Base-by-base conservation (phyloP, 2,888 invertebrate genomes). In the Epirrhoe alternata region DNA sequence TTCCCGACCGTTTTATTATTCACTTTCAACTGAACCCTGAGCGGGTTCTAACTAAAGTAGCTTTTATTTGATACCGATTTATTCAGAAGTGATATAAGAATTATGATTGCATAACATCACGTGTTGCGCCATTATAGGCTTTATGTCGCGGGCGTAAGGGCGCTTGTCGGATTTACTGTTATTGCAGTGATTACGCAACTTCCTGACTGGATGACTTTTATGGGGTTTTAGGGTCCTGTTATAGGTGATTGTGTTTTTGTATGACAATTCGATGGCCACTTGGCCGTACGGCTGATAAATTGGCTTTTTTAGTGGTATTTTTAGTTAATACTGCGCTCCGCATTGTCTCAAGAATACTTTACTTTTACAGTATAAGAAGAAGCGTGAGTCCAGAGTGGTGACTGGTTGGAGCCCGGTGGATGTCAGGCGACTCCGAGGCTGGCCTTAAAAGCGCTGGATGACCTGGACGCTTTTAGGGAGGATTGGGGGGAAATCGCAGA, bases 101-200 rank as follows among this genome's bases (percentile, higher is more conserved):
- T 86, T 83, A 86, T 87, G 85, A 86, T 85, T 85, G 83, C 79
- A 81, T 82, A 80, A 81, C 75, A 72, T 77, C 77, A 79, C 80
- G 77, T 83, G 79, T 70, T 67, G 57, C 47, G 78, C 78, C 73
- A 80, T 82, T 81, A 80, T 80, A 75, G 76, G 70, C 84, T 82
- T 80, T 86, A 84, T 79, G 72, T 50, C 61, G 59, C 58, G 63
- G 63, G 38, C 50, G 59, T 67, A 67, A 67, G 81, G 79, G 76
- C 67, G 78, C 66, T 78, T 77, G 74, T 80, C 67, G 76, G 74
- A 74, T 80, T 81, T 79, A 82, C 68, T 79, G 78, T 81, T 83
- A 80, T 83, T 74, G 74, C 74, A 70, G 68, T 67, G 75, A 81
- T 81, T 79, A 80, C 77, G 68, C 71, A 72, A 73, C 71, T 80